Percentiles rank a stretch among this genome's conserved stretches.
Evolutionary conservation across 2,888 invertebrate species (phyloP).

Genomic region (Marronus borbonicus): DNA sequence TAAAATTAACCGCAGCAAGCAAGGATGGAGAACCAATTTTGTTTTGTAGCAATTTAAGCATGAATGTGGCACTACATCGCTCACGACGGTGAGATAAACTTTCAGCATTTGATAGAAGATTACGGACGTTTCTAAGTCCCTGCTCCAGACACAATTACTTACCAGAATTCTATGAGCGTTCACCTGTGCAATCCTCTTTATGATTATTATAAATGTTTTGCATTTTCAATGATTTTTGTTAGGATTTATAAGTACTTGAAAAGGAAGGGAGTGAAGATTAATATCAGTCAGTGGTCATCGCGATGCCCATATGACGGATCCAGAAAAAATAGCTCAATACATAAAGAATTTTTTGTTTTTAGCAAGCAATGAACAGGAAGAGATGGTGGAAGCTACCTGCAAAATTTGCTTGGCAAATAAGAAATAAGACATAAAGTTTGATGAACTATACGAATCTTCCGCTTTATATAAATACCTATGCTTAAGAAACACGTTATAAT

Average conservation of each 20-base stretch:
- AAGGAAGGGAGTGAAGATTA: not conserved
- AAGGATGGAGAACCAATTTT: no score
- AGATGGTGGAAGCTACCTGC: no score
- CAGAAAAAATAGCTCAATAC: not conserved
- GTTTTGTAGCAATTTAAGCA: no score
- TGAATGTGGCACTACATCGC: no score
- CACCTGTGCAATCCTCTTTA: constrained; percentile 2
- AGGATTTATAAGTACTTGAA: constrained; percentile 4
- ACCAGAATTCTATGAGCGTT: not conserved
- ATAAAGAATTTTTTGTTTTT: not conserved
- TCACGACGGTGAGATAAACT: no score
- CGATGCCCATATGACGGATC: not conserved
- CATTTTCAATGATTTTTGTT: not conserved
- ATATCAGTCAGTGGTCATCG: not conserved
- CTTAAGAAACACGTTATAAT: no score
- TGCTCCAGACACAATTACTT: not conserved
- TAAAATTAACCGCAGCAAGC: no score
- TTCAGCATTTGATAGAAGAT: not conserved
- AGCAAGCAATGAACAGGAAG: no score
- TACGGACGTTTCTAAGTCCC: not conserved
- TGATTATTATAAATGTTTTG: constrained; percentile 12
- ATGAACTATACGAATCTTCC: no score
- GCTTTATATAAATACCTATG: no score
- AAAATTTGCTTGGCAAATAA: no score
- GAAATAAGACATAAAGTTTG: no score